Conservation (phyloP, 2,797 vertebrate species). For the Chaunax sp. region DNA sequence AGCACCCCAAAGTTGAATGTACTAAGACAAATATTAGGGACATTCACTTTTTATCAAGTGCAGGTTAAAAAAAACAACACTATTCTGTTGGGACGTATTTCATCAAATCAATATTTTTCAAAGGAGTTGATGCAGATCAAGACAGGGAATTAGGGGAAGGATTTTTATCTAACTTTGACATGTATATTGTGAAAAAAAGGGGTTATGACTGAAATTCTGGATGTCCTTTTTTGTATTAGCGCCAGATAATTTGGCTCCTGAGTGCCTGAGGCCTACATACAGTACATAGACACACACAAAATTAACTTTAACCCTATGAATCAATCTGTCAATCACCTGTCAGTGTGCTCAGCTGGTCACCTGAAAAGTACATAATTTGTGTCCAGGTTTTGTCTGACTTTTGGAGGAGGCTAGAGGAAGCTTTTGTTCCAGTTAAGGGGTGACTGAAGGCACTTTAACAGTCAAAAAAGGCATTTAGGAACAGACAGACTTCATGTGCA, state of each 20-base stretch:
- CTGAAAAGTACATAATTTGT: conserved; percentile 28
- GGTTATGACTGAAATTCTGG: neutral
- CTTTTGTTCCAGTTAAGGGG: conserved; percentile 13
- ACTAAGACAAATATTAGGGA: neutral
- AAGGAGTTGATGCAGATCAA: too few relatives aligned
- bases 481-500: conserved; percentile 2
- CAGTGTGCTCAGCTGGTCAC: conserved; percentile 17
- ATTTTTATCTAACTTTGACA: too few relatives aligned
- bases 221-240: neutral
- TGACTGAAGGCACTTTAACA: conserved; percentile 13
- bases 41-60: neutral
- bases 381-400: conserved; percentile 32
- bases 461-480: neutral
- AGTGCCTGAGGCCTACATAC: neutral
- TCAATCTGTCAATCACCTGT: neutral
- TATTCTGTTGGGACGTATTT: neutral
- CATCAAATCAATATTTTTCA: neutral
- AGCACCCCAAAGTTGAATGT: neutral
- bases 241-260: too few relatives aligned
- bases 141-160: too few relatives aligned
- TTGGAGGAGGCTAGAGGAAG: conserved; percentile 8
- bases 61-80: too few relatives aligned
- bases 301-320: conserved; percentile 1
- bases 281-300: neutral
- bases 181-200: too few relatives aligned